These are phyloP conservation scores for Champsocephalus esox DNA, from an alignment of 2,797 vertebrate genomes.

Conservation along the genomic window DNA sequence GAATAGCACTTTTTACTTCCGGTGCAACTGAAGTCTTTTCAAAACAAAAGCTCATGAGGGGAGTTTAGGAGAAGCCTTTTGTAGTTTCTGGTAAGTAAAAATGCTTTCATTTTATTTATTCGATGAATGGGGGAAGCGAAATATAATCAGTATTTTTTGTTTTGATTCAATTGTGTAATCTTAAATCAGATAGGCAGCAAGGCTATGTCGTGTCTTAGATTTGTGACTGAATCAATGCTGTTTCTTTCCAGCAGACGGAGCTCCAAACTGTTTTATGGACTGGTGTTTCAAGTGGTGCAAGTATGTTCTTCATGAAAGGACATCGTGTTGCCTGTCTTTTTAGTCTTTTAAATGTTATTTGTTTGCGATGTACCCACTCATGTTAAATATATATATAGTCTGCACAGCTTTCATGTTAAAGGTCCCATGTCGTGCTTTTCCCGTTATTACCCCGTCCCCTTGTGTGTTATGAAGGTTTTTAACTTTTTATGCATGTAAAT, in stretches of 20 bases:
- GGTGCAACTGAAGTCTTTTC: constrained; percentile 28
- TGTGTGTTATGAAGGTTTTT: too few relatives aligned
- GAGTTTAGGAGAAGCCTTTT: fast-evolving
- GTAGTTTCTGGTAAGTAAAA: not conserved
- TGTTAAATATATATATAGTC: too few relatives aligned
- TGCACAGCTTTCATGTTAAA: too few relatives aligned
- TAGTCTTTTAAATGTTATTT: not conserved
- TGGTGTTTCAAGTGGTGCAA: not conserved
- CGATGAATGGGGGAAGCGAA: not conserved
- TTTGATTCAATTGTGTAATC: not conserved
- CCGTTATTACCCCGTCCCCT: too few relatives aligned
- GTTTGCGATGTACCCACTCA: not conserved
- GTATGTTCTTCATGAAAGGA: not conserved
- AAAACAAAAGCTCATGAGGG: constrained; percentile 48
- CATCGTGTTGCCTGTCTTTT: not conserved
- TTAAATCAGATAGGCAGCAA: not conserved
- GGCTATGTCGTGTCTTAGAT: not conserved
- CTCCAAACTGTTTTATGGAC: not conserved
- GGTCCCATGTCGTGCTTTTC: too few relatives aligned
- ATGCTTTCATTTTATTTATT: not conserved
- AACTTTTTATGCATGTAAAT: too few relatives aligned
- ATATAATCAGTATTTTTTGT: not conserved
- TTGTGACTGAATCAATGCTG: not conserved
- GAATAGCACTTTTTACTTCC: constrained; percentile 64
- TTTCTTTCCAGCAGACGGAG: constrained; percentile 32